phyloP scores from a whole-genome alignment of 1,140 invertebrate genomes.

The Pentalonia nigronervosa region DNA sequence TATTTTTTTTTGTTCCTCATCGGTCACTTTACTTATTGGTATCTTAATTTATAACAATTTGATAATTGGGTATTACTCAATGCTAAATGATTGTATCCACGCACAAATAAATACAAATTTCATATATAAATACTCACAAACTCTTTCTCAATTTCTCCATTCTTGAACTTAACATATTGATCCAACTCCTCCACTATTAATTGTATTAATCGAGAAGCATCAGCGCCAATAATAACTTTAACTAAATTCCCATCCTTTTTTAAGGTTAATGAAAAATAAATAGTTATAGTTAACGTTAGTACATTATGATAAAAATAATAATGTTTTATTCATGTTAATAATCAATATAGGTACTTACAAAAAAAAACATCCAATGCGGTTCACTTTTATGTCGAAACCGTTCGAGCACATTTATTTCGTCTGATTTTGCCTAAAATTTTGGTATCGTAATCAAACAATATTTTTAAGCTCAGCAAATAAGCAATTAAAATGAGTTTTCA shows the following conservation, averaged over 20 bases:
- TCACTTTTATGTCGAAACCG: constrained; percentile 87
- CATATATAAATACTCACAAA: constrained; percentile 63
- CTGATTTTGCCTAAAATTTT: constrained; percentile 78
- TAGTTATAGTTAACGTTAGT: not conserved
- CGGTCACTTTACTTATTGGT: constrained; percentile 64
- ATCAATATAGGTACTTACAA: constrained; percentile 69
- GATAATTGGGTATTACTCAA: not conserved
- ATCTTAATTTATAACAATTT: constrained; percentile 62
- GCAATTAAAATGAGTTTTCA: too few relatives aligned
- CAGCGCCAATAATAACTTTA: constrained; percentile 83
- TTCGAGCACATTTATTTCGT: constrained; percentile 78
- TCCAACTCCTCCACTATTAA: constrained; percentile 79
- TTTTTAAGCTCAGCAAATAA: too few relatives aligned
- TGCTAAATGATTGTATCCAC: not conserved
- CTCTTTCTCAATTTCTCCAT: constrained; percentile 65
- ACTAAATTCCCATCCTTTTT: constrained; percentile 79
- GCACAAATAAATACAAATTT: constrained; percentile 20
- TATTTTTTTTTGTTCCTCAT: constrained; percentile 64
- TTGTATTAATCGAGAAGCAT: constrained; percentile 79
- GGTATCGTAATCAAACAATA: not conserved
- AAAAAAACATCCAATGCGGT: constrained; percentile 89
- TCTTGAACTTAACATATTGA: constrained; percentile 68
- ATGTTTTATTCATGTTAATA: not conserved
- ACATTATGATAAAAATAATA: not conserved
- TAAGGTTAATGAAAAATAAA: not conserved